Base-by-base conservation (phyloP, 2,113 vertebrate genomes). In the Perca schrenkii region DNA sequence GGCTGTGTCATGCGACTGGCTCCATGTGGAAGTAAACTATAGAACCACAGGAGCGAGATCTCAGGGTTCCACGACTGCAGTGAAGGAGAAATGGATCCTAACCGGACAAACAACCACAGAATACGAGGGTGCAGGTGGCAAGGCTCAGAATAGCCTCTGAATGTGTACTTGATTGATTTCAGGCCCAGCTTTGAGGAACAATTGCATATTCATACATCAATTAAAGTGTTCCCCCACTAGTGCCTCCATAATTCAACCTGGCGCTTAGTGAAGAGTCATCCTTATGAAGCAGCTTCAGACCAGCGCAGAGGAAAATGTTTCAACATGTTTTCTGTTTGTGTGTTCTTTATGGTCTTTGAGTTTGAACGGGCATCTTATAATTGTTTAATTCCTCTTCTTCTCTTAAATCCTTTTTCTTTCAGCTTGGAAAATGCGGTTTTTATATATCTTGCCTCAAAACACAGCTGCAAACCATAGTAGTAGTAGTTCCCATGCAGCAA, bases 151-250 rank as follows among this genome's bases (percentile, higher is more conserved):
- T 80, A 86, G 61, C 68, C 77, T 52, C 79, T 47, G 71, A 86
- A 83, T 57, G 87, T 91, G 83, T 64, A 58, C 64, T 84, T 94
- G 92, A 94, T 92, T 92, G 92, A 94, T 94, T 91, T 91, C 90
- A 90, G 92, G 82, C 58, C 68, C 28, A 19, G 75, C 75, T 87
- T 83, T 71, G 83, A 83, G 80, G 83, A 70, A 65, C 74, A 52
- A 89, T 83, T 91, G 85, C 92, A 94, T 94, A 94, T 93, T 94
- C 92, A 93, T 93, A 89, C 79, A 77, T 85, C 88, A 91, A 87
- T 94, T 92, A 86, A 90, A 93, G 88, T 80, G 80, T 87, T 81
- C 60, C 69, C 79, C 72, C 66, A 52, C 74, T 34, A 58, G 77
- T 58, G 82, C 80, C 86, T 82, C 90, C 40, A 83, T 90, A 90